Conservation (phyloP, 1,140 invertebrate genomes). For the Leptinotarsa texana region DNA sequence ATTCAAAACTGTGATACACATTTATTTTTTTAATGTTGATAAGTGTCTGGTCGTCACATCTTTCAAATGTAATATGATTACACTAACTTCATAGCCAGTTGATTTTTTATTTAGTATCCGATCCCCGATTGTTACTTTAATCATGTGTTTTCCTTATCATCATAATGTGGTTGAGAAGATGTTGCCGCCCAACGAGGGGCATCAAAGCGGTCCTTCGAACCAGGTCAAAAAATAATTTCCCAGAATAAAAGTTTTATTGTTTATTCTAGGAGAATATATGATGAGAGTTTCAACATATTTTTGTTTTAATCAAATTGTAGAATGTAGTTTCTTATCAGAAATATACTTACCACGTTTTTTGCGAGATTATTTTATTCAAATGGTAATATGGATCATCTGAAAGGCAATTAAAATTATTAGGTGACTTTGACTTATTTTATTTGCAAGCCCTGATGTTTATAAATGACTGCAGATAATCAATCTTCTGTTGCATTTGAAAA, state of each 20-base stretch:
- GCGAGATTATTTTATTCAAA: neutral
- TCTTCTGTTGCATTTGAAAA: constrained; percentile 40
- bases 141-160: too few species aligned
- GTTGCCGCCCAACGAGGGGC: too few species aligned
- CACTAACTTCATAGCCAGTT: neutral
- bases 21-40: constrained; percentile 27
- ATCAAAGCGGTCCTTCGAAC: too few species aligned
- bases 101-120: neutral
- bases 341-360: too few species aligned
- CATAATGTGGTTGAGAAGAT: too few species aligned
- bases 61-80: neutral
- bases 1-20: constrained; percentile 27
- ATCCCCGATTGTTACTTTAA: neutral
- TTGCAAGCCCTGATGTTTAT: neutral
- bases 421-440: neutral
- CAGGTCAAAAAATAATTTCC: too few species aligned
- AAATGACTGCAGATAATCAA: constrained; percentile 35
- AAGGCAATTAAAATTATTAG: neutral
- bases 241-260: too few species aligned
- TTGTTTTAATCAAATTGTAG: too few species aligned
- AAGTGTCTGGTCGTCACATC: neutral
- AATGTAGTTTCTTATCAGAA: too few species aligned
- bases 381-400: neutral
- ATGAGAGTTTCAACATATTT: too few species aligned
- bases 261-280: too few species aligned